A percentile compares a stretch with the other conserved stretches of the same genome.
Evolutionary conservation across 2,797 vertebrate species (phyloP).

Genomic region (Arctocebus calabarensis): DNA sequence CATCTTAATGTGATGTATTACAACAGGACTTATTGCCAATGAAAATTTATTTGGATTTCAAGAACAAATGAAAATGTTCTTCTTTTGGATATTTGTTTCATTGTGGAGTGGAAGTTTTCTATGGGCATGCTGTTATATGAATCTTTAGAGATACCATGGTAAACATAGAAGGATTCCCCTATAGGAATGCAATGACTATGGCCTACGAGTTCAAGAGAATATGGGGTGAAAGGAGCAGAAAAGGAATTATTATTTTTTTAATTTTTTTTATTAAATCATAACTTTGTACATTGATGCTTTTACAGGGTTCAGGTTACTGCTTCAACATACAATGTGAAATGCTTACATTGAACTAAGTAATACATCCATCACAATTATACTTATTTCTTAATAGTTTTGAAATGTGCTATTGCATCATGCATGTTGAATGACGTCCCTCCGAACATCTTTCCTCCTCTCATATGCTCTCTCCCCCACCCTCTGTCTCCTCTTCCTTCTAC

Average conservation of each 20-base stretch:
- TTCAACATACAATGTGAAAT: too few relatives aligned
- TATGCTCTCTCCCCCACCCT: too few relatives aligned
- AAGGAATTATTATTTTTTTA: neutral
- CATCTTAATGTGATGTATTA: neutral
- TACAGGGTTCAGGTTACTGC: too few relatives aligned
- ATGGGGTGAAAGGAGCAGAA: neutral
- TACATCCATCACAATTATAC: too few relatives aligned
- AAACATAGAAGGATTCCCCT: neutral
- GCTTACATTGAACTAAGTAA: too few relatives aligned
- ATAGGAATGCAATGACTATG: neutral
- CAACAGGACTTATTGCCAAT: neutral
- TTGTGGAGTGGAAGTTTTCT: neutral
- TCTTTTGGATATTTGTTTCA: neutral
- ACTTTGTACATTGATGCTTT: too few relatives aligned
- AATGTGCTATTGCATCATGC: too few relatives aligned
- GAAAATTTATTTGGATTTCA: neutral
- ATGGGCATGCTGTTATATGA: neutral
- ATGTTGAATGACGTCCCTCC: too few relatives aligned
- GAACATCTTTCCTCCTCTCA: too few relatives aligned
- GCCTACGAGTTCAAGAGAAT: neutral
- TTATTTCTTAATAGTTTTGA: too few relatives aligned
- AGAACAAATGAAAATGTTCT: neutral
- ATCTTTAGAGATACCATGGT: neutral
- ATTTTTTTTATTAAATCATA: too few relatives aligned
- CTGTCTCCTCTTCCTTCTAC: too few relatives aligned